Conservation (phyloP, 2,113 vertebrate species). For the Raphicerus campestris region DNA sequence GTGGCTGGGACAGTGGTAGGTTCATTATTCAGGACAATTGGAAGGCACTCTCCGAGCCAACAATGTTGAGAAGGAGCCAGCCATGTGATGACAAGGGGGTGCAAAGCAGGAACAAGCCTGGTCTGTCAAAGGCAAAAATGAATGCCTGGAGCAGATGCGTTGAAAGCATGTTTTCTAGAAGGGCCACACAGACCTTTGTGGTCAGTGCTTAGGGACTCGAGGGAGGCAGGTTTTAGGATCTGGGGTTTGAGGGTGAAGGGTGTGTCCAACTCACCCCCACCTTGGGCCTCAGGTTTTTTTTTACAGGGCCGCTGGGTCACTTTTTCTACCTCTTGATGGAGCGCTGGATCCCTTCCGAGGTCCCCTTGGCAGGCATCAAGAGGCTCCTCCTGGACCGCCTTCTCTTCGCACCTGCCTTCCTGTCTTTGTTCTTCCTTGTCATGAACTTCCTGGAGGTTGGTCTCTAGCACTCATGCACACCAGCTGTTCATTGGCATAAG, state of each 20-base stretch:
- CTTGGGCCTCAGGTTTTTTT: constrained; percentile 77
- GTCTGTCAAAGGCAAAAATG: neutral
- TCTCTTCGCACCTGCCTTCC: constrained; percentile 86
- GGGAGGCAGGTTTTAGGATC: neutral
- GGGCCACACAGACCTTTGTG: neutral
- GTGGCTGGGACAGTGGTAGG: neutral
- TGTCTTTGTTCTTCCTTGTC: constrained; percentile 86
- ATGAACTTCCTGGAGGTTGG: constrained; percentile 90
- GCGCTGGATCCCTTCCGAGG: constrained; percentile 81
- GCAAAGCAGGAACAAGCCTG: neutral
- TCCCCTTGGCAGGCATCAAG: constrained; percentile 81
- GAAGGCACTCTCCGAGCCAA: neutral
- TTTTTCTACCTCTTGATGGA: constrained; percentile 90
- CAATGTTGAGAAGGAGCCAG: neutral
- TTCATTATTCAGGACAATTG: neutral
- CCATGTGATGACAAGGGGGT: fast-evolving
- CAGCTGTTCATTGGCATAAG: neutral
- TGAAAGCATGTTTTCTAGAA: neutral
- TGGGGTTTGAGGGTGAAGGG: neutral
- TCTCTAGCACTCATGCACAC: neutral
- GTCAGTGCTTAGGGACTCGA: neutral
- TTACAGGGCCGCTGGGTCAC: constrained; percentile 90
- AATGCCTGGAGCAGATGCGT: neutral
- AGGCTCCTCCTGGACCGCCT: constrained; percentile 88
- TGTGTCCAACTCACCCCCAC: neutral